Conservation (phyloP, 2,113 vertebrate species). For the Python bivittatus region DNA sequence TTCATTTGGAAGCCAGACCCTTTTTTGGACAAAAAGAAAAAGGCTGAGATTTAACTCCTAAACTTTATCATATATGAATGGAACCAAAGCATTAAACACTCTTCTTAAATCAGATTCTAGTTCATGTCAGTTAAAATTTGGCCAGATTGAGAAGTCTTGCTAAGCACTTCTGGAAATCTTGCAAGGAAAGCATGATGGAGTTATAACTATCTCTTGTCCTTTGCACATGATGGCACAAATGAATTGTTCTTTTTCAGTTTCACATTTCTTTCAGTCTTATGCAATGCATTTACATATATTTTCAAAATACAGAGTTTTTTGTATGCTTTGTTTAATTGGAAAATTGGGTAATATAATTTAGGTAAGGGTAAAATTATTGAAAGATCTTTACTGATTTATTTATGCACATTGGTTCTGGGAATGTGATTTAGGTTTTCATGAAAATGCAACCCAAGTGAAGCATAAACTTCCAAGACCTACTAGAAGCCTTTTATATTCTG, state of each 20-base stretch:
- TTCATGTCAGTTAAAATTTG: not conserved
- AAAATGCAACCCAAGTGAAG: not conserved
- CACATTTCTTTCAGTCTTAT: not conserved
- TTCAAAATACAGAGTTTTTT: not conserved
- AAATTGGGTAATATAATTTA: not conserved
- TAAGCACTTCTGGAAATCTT: not conserved
- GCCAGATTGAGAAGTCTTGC: not conserved
- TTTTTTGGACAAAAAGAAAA: too few relatives aligned
- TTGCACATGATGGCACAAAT: not conserved
- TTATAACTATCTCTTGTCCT: not conserved
- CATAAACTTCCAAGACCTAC: not conserved
- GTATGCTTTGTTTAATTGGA: not conserved
- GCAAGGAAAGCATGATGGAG: not conserved
- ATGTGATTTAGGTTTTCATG: not conserved
- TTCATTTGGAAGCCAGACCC: too few relatives aligned
- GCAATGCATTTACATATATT: not conserved
- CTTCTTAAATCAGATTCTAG: not conserved
- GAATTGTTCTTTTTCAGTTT: not conserved
- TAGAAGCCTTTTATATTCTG: not conserved
- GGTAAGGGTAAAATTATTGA: not conserved
- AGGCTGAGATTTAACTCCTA: not conserved
- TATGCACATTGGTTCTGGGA: not conserved
- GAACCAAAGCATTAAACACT: not conserved
- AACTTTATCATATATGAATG: not conserved
- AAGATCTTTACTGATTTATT: not conserved